Evolutionary conservation across 2,888 invertebrate species (phyloP), one percentile per base, ranked within the genome.

Genomic region (Pristionchus japonicus): DNA sequence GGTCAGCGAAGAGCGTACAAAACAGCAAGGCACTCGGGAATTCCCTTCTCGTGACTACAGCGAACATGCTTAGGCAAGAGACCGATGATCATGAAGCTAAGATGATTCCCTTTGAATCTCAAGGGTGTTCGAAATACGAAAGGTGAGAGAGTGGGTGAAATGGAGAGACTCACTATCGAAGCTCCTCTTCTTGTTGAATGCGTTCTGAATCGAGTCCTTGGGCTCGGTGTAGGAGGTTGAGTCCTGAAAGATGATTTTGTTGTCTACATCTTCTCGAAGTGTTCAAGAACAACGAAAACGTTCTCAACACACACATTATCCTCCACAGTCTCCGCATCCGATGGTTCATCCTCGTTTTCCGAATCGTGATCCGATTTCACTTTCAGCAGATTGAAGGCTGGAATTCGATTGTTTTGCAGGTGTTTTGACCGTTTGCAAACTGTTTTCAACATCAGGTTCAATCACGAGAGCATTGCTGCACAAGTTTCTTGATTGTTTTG

Each of bases 301-400:
- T 31, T 27, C 15, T 31, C 11, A 9, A n/a, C 27, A 86, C 67
- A 1, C 4, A 86, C 86, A 31, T 61, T 70, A 52, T 90, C 89
- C n/a, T 89, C 89, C 7, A 70, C 88, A 6, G 88, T 86, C 85
- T 90, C 90, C 20, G 89, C 86, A 88, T 94, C 94, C 49, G 94
- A 94, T 31, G 94, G 95, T 27, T 95, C 95, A 83, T 95, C 95
- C 80, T 95, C 93, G 74, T 86, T 86, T 47, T 86, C 86, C 49
- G 86, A 86, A 86, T 90, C 90, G 27, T 89, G 89, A 20, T 93
- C 93, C 3, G 90, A 89, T 47, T 91, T 89, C 0, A 91, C 93
- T 90, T 93, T 94, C 57, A 94, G 89, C 15, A 94, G 89, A 52
- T 92, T 93, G 89, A 94, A 92, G 0, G 94, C 94, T 93, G 89